Percentiles rank a stretch among this genome's conserved stretches.
These are phyloP conservation scores for Camponotus vicinus DNA, from an alignment of 1,140 invertebrate genomes.

Conservation along the genomic window DNA sequence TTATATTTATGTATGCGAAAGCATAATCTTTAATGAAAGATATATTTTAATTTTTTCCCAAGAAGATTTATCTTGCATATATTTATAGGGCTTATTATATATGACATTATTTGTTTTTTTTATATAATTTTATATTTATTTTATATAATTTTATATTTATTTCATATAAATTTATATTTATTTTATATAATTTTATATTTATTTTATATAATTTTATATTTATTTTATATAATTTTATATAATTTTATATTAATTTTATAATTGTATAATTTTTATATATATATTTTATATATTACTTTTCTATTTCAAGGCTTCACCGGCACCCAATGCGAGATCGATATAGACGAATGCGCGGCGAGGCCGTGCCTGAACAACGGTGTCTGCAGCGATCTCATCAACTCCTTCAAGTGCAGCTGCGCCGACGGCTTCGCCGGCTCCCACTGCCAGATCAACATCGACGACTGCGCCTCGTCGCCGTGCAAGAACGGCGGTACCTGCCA, in stretches of 20 bases:
- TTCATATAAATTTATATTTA: no score
- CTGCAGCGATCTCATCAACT: slow-evolving; percentile 95
- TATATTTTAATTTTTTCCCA: neutral
- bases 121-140: neutral
- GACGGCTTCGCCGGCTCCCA: slow-evolving; percentile 94
- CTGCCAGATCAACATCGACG: slow-evolving; percentile 96
- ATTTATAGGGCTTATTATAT: neutral
- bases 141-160: no score
- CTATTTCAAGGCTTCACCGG: slow-evolving; percentile 93
- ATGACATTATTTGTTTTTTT: neutral
- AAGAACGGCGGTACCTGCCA: slow-evolving; percentile 95
- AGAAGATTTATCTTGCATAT: neutral
- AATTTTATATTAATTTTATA: neutral
- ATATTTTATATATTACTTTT: neutral
- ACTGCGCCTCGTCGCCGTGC: slow-evolving; percentile 94
- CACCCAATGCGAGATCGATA: slow-evolving; percentile 96
- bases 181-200: no score
- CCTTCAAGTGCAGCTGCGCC: slow-evolving; percentile 94
- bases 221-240: neutral
- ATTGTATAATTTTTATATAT: no score
- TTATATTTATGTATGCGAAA: neutral
- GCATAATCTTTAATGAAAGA: neutral
- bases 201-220: neutral
- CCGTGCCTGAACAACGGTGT: slow-evolving; percentile 95
- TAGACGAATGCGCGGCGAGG: slow-evolving; percentile 95